Evolutionary conservation across 2,888 invertebrate species (phyloP).

Genomic region (Drosophila niveifrons): DNA sequence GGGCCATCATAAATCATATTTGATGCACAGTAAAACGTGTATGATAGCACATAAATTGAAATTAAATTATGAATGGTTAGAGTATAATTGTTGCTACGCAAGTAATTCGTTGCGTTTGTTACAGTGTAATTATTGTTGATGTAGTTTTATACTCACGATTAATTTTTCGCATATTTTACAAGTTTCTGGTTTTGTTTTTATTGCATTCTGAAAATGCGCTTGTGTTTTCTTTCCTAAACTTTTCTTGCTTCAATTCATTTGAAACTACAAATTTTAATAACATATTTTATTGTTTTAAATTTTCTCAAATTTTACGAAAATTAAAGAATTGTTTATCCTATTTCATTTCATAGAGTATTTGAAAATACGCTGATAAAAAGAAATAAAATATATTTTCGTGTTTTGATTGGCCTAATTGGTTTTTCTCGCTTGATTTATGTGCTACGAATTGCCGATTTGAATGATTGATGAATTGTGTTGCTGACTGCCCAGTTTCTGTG

Average conservation of each 20-base stretch:
- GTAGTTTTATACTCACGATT: neutral
- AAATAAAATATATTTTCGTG: conserved; percentile 26
- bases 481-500: conserved; percentile 38
- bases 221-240: too few relatives aligned
- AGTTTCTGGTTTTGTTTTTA: too few relatives aligned
- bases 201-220: too few relatives aligned
- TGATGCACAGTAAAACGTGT: conserved; percentile 48
- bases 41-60: conserved; percentile 22
- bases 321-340: neutral
- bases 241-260: too few relatives aligned
- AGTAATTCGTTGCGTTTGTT: neutral
- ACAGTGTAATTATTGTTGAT: neutral
- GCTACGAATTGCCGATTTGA: conserved; percentile 44
- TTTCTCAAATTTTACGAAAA: neutral
- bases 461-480: conserved; percentile 67
- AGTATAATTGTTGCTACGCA: neutral
- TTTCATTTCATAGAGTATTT: conserved; percentile 15
- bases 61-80: conserved; percentile 21
- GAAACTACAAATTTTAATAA: too few relatives aligned
- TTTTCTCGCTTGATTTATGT: conserved; percentile 48
- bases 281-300: neutral
- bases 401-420: conserved; percentile 73
- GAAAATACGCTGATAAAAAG: conserved; percentile 15
- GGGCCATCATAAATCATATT: conserved; percentile 59
- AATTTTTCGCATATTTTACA: too few relatives aligned